Percentiles rank a stretch among this genome's conserved stretches.
Evolutionary conservation across 2,888 invertebrate species (phyloP).

Genomic region (Boloria selene): DNA sequence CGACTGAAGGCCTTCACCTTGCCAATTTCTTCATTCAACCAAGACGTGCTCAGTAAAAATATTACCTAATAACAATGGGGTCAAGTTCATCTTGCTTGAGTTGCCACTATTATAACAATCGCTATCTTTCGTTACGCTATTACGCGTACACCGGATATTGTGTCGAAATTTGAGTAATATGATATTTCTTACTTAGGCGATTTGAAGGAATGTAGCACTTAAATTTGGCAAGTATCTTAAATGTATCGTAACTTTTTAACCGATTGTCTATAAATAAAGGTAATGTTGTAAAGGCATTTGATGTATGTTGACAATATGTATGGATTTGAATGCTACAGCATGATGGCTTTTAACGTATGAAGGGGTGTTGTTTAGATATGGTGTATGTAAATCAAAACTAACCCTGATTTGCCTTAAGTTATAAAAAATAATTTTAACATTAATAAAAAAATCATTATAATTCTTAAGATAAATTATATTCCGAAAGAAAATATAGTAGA

Average conservation of each 20-base stretch:
- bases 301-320: no score
- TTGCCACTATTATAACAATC: slow-evolving; percentile 37
- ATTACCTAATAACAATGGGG: slow-evolving; percentile 55
- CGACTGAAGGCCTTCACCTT: slow-evolving; percentile 50
- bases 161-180: slow-evolving; percentile 29
- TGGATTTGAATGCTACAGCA: no score
- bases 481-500: no score
- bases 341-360: no score
- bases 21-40: slow-evolving; percentile 46
- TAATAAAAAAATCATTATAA: no score
- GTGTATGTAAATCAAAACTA: no score
- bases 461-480: no score
- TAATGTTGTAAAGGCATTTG: no score
- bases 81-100: slow-evolving; percentile 55
- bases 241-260: background rate
- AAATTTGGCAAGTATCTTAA: background rate
- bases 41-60: slow-evolving; percentile 48
- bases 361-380: no score
- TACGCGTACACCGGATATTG: slow-evolving; percentile 32
- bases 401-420: no score
- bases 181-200: slow-evolving; percentile 8
- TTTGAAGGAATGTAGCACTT: slow-evolving; percentile 8
- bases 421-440: no score
- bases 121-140: slow-evolving; percentile 33
- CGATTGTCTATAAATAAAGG: no score